Evolutionary conservation across 2,797 vertebrate genomes (phyloP).

Genomic region (Galagoides demidoff): DNA sequence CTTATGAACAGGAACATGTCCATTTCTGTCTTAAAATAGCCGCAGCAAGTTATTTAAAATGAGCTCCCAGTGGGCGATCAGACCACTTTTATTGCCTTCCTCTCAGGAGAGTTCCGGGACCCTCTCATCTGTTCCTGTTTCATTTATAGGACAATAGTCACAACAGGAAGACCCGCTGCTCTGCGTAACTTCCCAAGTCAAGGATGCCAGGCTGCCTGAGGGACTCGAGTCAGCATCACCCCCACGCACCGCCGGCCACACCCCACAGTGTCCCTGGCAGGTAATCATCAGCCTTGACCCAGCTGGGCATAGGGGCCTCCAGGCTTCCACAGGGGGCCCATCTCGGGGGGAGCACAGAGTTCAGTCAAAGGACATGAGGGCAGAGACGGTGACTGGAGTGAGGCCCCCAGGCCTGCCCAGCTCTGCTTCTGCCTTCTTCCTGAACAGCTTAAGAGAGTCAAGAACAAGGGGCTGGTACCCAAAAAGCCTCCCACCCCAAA

Average conservation of each 20-base stretch:
- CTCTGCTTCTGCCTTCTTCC: neutral
- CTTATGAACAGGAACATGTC: conserved; percentile 40
- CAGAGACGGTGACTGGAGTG: neutral
- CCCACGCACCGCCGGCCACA: neutral
- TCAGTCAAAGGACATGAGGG: neutral
- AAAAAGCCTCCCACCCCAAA: neutral
- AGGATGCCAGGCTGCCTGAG: neutral
- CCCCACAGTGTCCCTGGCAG: neutral
- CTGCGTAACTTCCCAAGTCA: conserved; percentile 48
- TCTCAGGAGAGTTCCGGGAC: conserved; percentile 60
- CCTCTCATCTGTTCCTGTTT: conserved; percentile 57
- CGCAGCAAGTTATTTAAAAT: conserved; percentile 66
- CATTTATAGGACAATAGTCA: conserved; percentile 62
- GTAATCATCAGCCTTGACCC: neutral
- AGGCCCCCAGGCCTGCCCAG: neutral
- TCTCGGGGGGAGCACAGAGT: neutral
- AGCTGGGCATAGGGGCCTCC: neutral
- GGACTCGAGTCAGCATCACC: neutral
- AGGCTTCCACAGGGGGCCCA: neutral
- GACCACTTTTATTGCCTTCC: conserved; percentile 56
- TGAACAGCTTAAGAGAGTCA: neutral
- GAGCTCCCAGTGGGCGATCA: conserved; percentile 67
- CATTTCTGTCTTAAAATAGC: conserved; percentile 68
- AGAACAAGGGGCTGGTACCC: neutral
- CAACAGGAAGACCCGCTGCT: conserved; percentile 64